Base-by-base conservation (phyloP, 2,797 vertebrate species). In the Liasis olivaceus region DNA sequence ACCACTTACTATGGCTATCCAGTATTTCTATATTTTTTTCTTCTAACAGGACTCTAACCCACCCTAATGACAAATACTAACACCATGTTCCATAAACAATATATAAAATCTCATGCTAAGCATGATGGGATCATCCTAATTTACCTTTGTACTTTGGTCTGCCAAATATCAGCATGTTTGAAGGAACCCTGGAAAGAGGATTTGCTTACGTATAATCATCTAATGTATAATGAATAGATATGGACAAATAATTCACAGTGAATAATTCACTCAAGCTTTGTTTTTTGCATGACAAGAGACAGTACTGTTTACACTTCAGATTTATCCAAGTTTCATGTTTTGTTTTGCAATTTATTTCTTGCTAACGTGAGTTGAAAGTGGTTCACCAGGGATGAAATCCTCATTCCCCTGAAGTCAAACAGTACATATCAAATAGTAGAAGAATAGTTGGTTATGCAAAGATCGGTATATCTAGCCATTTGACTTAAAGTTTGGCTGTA, bases 241-340 rank as follows among this genome's bases (percentile, higher is more conserved):
- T 94, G 94, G 96, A 93, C 92, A 96, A 96, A 96, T 96, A 96
- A 97, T 97, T 96, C 94, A 94, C 95, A 66, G 93, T 95, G 96
- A 96, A 96, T 96, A 96, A 96, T 96, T 96, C 95, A 93, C 89
- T 95, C 58, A 88, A 88, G 69, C 5, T 84, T 95, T 0, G 0
- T 93, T 95, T 92, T 93, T 0, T 0, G 91, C 51, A 88, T 95
- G 60, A 96, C 87, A 8, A 90, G 69, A 90, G 69, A 92, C 89
- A 92, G 91, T 51, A 59, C 91, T 92, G 91, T 94, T 96, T 95
- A 85, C 91, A 90, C 59, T 95, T 95, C 63, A 89, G 92, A 95
- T 95, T 92, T 56, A 90, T 14, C 90, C 66, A 62, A 62, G 28
- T 47, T 62, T 88, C 90, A 22, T 59, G 56, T 88, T 54, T 36